Evolutionary conservation across 1,140 invertebrate genomes (phyloP).

Genomic region (Euschistus heros): DNA sequence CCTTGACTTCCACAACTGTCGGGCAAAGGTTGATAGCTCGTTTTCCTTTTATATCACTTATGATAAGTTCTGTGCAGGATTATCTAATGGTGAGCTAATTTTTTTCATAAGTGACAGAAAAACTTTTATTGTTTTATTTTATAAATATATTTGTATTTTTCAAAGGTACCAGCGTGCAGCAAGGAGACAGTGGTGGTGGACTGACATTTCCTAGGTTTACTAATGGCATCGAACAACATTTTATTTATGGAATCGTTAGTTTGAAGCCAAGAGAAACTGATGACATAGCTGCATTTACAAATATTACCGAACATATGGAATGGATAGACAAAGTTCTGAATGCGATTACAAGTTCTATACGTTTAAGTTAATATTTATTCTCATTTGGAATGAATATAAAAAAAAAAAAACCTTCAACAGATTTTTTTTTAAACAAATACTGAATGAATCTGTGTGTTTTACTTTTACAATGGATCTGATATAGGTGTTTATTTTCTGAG

Average conservation of each 20-base stretch:
- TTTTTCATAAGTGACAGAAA: background rate
- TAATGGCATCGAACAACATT: background rate
- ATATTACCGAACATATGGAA: conserved; percentile 15
- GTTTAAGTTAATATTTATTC: no score
- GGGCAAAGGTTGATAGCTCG: background rate
- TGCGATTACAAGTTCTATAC: background rate
- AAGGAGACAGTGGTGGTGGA: conserved; percentile 23
- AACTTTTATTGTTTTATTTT: background rate
- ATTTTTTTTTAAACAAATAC: no score
- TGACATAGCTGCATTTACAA: background rate
- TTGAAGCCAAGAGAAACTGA: background rate
- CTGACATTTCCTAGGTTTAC: conserved; percentile 11
- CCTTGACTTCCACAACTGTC: background rate
- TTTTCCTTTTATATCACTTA: conserved; percentile 4
- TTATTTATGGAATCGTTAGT: conserved; percentile 1
- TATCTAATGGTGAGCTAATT: conserved; percentile 9
- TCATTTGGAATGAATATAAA: no score
- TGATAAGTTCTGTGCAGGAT: conserved; percentile 1
- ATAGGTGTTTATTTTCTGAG: no score
- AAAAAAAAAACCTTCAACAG: no score
- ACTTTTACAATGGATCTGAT: no score
- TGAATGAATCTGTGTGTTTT: no score
- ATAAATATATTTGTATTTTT: background rate
- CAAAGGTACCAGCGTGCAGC: conserved; percentile 16
- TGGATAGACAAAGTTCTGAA: conserved; percentile 14